Conservation (phyloP, 2,797 vertebrate genomes). For the Bucorvus abyssinicus region DNA sequence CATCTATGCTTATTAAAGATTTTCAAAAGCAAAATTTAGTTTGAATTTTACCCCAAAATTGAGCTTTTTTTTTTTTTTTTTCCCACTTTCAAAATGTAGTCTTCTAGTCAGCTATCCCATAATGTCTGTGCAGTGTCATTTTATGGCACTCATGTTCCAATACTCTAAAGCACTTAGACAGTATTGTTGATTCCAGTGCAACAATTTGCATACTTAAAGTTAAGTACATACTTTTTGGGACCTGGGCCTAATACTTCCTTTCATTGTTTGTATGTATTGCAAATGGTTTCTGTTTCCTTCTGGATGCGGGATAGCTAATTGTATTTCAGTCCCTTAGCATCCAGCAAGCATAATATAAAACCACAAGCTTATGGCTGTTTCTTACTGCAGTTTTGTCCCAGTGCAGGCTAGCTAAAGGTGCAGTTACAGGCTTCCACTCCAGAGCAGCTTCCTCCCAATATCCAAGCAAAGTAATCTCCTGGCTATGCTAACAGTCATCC, state of each 20-base stretch:
- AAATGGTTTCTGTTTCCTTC: conserved; percentile 47
- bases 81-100: not conserved
- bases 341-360: conserved; percentile 29
- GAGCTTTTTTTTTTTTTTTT: not conserved
- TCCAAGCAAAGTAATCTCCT: conserved; percentile 69
- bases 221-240: conserved; percentile 32
- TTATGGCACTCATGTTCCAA: not conserved
- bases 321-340: conserved; percentile 49
- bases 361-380: conserved; percentile 15
- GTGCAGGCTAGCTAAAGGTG: not conserved
- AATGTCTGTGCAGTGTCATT: not conserved
- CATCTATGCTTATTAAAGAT: not conserved
- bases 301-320: conserved; percentile 21
- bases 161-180: not conserved
- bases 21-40: not conserved
- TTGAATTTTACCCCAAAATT: not conserved
- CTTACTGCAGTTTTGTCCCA: not conserved
- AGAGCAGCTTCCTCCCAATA: conserved; percentile 31
- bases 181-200: not conserved
- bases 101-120: not conserved
- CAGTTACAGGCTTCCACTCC: conserved; percentile 20
- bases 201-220: conserved; percentile 29
- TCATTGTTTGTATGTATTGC: conserved; percentile 3
- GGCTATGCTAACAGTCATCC: conserved; percentile 65
- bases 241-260: conserved; percentile 22